A percentile compares a stretch with the other conserved stretches of the same genome.
phyloP scores from a whole-genome alignment of 2,797 vertebrate species.

The Antennarius maculatus region DNA sequence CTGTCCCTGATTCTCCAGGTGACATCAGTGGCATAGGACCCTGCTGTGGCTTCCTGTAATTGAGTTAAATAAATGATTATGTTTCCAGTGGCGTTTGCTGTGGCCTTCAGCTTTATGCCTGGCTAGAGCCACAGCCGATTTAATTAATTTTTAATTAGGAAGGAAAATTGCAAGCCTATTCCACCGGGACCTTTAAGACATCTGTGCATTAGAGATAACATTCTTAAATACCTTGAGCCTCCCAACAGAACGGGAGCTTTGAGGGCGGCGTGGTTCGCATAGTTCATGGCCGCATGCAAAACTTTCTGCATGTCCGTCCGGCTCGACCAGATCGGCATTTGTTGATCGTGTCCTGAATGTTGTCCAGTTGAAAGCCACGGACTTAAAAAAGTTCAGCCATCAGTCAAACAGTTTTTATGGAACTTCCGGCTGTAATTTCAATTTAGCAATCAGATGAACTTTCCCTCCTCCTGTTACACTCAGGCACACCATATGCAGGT shows the following conservation, averaged over 20 bases:
- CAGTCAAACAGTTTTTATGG: constrained; percentile 50
- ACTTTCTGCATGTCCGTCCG: constrained; percentile 32
- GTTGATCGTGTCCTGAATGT: constrained; percentile 51
- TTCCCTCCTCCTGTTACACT: constrained; percentile 42
- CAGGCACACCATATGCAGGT: constrained; percentile 22
- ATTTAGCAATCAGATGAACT: constrained; percentile 69
- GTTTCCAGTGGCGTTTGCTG: constrained; percentile 70
- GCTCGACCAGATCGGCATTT: constrained; percentile 23
- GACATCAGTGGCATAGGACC: constrained; percentile 61
- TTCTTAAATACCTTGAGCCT: constrained; percentile 81
- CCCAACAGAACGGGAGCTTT: constrained; percentile 65
- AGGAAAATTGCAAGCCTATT: constrained; percentile 80
- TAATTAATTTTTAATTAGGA: constrained; percentile 87
- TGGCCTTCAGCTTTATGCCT: constrained; percentile 80
- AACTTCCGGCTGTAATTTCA: constrained; percentile 53
- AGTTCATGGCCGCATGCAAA: constrained; percentile 45
- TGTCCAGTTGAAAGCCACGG: constrained; percentile 26
- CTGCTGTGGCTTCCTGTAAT: constrained; percentile 75
- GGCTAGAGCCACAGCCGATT: constrained; percentile 78
- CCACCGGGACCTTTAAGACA: constrained; percentile 82
- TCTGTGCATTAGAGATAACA: constrained; percentile 85
- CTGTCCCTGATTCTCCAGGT: constrained; percentile 55
- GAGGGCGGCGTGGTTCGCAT: constrained; percentile 48
- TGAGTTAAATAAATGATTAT: constrained; percentile 83
- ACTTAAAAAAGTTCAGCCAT: constrained; percentile 50